phyloP scores from a whole-genome alignment of 1,140 invertebrate genomes.

The Rhagoletis pomonella region DNA sequence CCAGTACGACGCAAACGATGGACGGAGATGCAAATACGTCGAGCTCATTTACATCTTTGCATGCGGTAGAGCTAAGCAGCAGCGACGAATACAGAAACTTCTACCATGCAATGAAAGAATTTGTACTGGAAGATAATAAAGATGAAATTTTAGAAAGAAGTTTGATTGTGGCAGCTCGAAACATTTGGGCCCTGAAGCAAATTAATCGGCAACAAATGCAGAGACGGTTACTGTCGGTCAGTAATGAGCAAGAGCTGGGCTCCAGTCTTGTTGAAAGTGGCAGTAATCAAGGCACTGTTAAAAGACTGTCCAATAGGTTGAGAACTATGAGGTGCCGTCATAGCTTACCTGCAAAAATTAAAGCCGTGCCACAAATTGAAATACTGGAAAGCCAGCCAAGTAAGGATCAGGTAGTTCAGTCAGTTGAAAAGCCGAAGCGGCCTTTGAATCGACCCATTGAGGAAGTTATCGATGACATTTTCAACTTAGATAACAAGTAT shows the following conservation, averaged over 20 bases:
- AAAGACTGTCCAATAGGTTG: conserved; percentile 65
- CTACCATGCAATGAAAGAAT: conserved; percentile 54
- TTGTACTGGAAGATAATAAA: conserved; percentile 53
- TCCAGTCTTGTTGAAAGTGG: not conserved
- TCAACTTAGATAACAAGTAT: conserved; percentile 73
- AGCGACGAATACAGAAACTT: conserved; percentile 50
- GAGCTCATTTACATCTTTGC: conserved; percentile 13
- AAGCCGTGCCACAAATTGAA: not conserved
- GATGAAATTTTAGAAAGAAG: conserved; percentile 55
- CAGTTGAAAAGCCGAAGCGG: conserved; percentile 59
- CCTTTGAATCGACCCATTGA: conserved; percentile 67
- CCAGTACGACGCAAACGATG: not conserved
- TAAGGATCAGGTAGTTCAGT: conserved; percentile 16
- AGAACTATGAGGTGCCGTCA: conserved; percentile 59
- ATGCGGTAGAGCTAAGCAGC: conserved; percentile 46
- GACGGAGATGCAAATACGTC: not conserved
- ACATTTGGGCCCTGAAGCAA: conserved; percentile 57
- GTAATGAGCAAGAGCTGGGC: conserved; percentile 2
- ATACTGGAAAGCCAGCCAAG: conserved; percentile 58
- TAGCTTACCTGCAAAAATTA: conserved; percentile 31
- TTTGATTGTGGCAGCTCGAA: conserved; percentile 48
- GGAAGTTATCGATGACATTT: conserved; percentile 69
- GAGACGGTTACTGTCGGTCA: not conserved
- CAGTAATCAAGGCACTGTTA: conserved; percentile 56
- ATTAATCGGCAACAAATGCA: conserved; percentile 55